A percentile compares a stretch with the other conserved stretches of the same genome.
phyloP scores from a whole-genome alignment of 2,888 invertebrate species.

The Pocota personata region DNA sequence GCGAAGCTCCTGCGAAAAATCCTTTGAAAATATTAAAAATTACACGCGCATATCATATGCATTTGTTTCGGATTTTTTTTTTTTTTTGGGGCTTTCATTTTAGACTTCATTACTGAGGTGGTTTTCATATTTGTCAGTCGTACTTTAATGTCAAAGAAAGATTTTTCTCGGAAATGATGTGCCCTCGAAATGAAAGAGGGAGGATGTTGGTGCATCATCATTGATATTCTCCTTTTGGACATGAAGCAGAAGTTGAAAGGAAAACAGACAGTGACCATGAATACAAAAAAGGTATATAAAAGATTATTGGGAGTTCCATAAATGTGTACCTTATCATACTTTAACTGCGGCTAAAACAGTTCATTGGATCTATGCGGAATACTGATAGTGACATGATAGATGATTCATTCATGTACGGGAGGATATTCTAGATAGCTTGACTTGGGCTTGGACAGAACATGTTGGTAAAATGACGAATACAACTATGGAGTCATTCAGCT shows the following conservation, averaged over 20 bases:
- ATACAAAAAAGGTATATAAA: no score
- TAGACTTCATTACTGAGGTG: background rate
- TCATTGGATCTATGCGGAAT: no score
- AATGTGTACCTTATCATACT: no score
- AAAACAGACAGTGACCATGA: background rate
- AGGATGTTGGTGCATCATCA: background rate
- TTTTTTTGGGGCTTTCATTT: background rate
- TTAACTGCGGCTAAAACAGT: no score
- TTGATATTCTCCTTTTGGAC: background rate
- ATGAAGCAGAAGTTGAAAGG: background rate
- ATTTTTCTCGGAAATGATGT: background rate
- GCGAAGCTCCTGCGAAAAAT: background rate
- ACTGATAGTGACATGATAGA: no score
- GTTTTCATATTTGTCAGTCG: background rate
- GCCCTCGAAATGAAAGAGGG: background rate
- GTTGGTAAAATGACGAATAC: no score
- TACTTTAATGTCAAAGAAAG: background rate
- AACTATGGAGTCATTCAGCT: no score
- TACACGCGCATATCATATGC: background rate
- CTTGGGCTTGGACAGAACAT: no score
- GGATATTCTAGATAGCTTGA: no score
- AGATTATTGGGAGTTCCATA: no score
- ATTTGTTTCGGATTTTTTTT: background rate
- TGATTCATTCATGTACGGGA: no score
- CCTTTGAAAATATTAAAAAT: constrained; percentile 23